Percentiles rank a stretch among this genome's conserved stretches.
phyloP scores from a whole-genome alignment of 2,888 invertebrate species.

The Shargacucullia verbasci region DNA sequence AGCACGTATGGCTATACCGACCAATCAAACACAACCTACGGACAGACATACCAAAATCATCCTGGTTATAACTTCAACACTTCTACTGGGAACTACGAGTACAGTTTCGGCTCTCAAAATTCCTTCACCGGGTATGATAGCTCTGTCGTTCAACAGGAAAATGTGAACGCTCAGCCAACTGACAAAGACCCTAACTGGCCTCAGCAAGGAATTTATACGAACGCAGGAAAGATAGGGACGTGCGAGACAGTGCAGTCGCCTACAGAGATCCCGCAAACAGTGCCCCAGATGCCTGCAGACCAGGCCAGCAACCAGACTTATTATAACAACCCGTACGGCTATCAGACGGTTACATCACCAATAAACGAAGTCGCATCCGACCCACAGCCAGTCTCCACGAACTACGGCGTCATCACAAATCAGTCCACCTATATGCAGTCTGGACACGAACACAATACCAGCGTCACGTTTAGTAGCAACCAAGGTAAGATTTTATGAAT shows the following conservation, averaged over 20 bases:
- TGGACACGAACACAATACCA: slow-evolving; percentile 70
- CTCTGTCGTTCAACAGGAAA: slow-evolving; percentile 56
- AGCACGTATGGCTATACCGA: slow-evolving; percentile 62
- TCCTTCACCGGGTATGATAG: slow-evolving; percentile 65
- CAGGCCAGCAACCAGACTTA: slow-evolving; percentile 72
- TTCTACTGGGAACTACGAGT: slow-evolving; percentile 88
- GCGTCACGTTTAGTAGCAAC: slow-evolving; percentile 73
- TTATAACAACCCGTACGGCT: slow-evolving; percentile 86
- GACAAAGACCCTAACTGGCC: slow-evolving; percentile 71
- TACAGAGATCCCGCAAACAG: slow-evolving; percentile 72
- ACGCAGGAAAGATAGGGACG: slow-evolving; percentile 82
- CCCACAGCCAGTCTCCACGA: slow-evolving; percentile 66
- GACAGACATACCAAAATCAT: slow-evolving; percentile 85
- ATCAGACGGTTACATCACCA: slow-evolving; percentile 69
- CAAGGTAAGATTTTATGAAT: slow-evolving; percentile 78
- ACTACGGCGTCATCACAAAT: slow-evolving; percentile 75
- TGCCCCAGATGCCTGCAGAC: slow-evolving; percentile 47
- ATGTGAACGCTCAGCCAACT: slow-evolving; percentile 63
- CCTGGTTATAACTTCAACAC: slow-evolving; percentile 90
- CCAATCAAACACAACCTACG: slow-evolving; percentile 64
- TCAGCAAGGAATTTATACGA: slow-evolving; percentile 81
- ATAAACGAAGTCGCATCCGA: slow-evolving; percentile 65
- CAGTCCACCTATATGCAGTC: slow-evolving; percentile 83
- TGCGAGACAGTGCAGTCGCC: slow-evolving; percentile 85
- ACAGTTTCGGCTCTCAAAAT: slow-evolving; percentile 90